Base-by-base conservation (phyloP, 37 sponge, comb jelly and placozoan genomes). In the Agelas oroides region DNA sequence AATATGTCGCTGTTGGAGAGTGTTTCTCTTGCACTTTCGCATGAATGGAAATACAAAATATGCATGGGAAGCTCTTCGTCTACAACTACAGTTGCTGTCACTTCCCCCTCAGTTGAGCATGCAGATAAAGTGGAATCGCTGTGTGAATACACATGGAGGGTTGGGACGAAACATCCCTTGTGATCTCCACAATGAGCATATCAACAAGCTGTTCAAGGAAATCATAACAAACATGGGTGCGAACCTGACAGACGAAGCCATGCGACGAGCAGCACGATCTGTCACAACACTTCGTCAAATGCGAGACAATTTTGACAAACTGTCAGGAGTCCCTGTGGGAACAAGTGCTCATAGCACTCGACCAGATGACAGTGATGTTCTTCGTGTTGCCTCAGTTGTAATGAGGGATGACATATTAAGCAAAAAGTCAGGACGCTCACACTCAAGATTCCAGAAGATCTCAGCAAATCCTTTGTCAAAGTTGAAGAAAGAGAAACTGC, bases 71-170 rank as follows among this genome's bases (percentile, higher is more conserved):
- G 86, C 69, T 27, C 31, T 65, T 19, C 39, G 57, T 38, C 25
- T 77, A 23, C 53, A 61, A 32, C 27, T 77, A n/a, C 77, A 77
- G 58, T 28, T 76, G 0, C 70, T 30, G 31, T 34, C 59, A 21
- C 60, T 73, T 16, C 27, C 75, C 14, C 85, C 85, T 31, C 19
- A 84, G 21, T 63, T 76, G 20, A 59, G 36, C 36, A 57, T 65
- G 12, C 66, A 85, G 39, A 53, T 85, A 11, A 76, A 21, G 54
- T 85, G 86, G 86, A 52, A 79, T 20, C 27, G 78, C 21, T 85
- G 59, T 84, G 76, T 77, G 18, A 85, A 85, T 59, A 85, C 76
- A 38, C 69, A 85, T 53, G 86, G 77, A n/a, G 86, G 86, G 38
- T 25, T 24, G 25, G 77, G 86, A 28, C 37, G 17, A 65, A 84